Evolutionary conservation across 1,140 invertebrate genomes (phyloP), one percentile per base, ranked within the genome.

Genomic region (Helicoverpa armigera): DNA sequence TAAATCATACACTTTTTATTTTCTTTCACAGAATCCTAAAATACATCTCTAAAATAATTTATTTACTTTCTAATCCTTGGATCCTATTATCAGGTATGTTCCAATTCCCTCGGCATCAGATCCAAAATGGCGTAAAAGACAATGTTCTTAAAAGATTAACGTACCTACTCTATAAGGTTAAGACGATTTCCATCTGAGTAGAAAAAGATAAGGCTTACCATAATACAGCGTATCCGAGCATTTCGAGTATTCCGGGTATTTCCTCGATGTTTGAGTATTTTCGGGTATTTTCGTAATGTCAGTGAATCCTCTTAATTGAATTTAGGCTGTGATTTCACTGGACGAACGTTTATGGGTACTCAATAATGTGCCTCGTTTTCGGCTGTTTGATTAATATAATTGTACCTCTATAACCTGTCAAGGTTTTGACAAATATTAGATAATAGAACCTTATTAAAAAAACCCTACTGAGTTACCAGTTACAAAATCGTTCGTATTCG

Each of bases 131-230:
- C 80, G 65, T 70, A 75, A 79, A 60, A 77, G 56, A 70, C 65
- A 70, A 48, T 70, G 54, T 61, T 70, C 74, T 75, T 81, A 76
- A 76, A 75, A 56, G 80, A 81, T 81, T 81, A 81, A 81, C 54
- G 53, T 56, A 4, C 54, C 35, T 56, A 4, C 23, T 69, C 72
- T 69, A 76, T 76, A 74, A 76, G 31, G 53, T 58, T 81, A 77
- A 81, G 65, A 58, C 63, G 63, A 81, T 81, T 81, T 50, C 48
- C 80, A 58, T 76, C 72, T 76, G 61, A 53, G 73, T 58, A 65
- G 80, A 60, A 81, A 75, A 77, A 60, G 51, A 65, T 81, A 77
- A 76, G 63, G 56, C 61, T 80, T 58, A 61, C 54, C 74, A 70
- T 70, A 43, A 43, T 43, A 43, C 35, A 43, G 5, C 35, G 67